Evolutionary conservation across 1,140 invertebrate genomes (phyloP).

Genomic region (Drosophila takahashii): DNA sequence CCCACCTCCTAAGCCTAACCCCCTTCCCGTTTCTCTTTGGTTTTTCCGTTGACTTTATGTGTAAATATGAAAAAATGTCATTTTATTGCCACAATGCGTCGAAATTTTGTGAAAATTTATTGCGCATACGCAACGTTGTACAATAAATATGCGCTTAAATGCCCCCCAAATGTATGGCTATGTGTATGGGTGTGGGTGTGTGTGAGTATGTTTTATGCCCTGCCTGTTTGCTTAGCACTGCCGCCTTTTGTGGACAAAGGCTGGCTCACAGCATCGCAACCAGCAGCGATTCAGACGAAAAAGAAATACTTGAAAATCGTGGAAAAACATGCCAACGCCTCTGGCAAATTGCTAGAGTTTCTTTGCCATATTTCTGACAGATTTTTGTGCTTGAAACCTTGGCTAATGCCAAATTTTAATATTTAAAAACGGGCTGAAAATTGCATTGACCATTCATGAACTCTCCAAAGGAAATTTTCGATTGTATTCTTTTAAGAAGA

Average conservation of each 20-base stretch:
- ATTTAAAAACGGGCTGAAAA: background rate
- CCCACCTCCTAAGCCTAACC: slow-evolving; percentile 19
- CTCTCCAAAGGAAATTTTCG: background rate
- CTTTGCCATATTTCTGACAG: background rate
- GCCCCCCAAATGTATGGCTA: slow-evolving; percentile 44
- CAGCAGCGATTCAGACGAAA: slow-evolving; percentile 47
- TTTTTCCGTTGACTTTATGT: slow-evolving; percentile 72
- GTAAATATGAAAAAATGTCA: slow-evolving; percentile 83
- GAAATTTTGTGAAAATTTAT: slow-evolving; percentile 82
- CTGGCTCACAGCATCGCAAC: slow-evolving; percentile 24
- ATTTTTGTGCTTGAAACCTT: slow-evolving; percentile 1
- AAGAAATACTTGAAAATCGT: slow-evolving; percentile 12
- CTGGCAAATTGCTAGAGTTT: background rate
- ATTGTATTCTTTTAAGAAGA: background rate
- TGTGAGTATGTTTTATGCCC: slow-evolving; percentile 26
- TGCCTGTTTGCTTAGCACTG: slow-evolving; percentile 68
- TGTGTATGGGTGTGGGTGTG: slow-evolving; percentile 2
- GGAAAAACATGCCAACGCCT: slow-evolving; percentile 10
- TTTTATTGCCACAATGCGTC: slow-evolving; percentile 82
- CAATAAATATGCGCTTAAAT: slow-evolving; percentile 81
- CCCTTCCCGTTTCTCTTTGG: slow-evolving; percentile 3
- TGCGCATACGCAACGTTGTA: slow-evolving; percentile 76
- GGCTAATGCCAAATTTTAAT: background rate
- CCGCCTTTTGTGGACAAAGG: slow-evolving; percentile 54
- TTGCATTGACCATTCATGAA: slow-evolving; percentile 7